Evolutionary conservation across 37 sponge, comb jelly and placozoan species (phyloP), one percentile per base, ranked within the genome.

Genomic region (Beroe forskalii): DNA sequence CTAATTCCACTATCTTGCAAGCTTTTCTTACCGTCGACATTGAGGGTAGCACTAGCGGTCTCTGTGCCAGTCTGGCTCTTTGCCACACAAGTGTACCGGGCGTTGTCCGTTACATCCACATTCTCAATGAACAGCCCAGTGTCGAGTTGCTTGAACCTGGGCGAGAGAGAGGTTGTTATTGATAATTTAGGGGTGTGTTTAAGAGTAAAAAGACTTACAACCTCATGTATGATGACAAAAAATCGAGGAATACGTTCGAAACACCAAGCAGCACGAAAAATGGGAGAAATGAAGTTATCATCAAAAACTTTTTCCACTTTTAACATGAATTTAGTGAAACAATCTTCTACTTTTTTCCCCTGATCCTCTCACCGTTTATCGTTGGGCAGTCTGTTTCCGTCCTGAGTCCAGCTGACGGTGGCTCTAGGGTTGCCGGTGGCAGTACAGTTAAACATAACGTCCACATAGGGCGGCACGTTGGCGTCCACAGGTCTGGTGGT

Each of bases 21-120:
- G n/a, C n/a, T n/a, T n/a, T n/a, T n/a, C n/a, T 80, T n/a, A 80
- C 86, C 86, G 40, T 80, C 86, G 1, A 80, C 86, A n/a, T 41
- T 42, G 8, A 80, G 86, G 19, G 86, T 44, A 0, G 86, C 86
- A 42, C 55, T 80, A 23, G 86, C 86, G 0, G 55, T 23, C 27
- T 80, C 86, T 22, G 12, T 23, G 27, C 55, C n/a, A 37, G 40
- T n/a, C 27, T 80, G 86, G 42, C 86, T 80, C 30, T 38, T 22
- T 12, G 86, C 86, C 4, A 28, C 86, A 23, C 86, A 80, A 43
- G 37, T 80, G 55, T 80, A 80, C 55, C 28, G 38, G 17, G 55
- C 86, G 42, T 80, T 80, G 28, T 80, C 86, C 28, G 86, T 80
- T 25, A 80, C 86, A 80, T 80, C 86, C 2, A 25, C 86, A 23